Evolutionary conservation across 2,797 vertebrate genomes (phyloP), one percentile per base, ranked within the genome.

Genomic region (Clamator glandarius): DNA sequence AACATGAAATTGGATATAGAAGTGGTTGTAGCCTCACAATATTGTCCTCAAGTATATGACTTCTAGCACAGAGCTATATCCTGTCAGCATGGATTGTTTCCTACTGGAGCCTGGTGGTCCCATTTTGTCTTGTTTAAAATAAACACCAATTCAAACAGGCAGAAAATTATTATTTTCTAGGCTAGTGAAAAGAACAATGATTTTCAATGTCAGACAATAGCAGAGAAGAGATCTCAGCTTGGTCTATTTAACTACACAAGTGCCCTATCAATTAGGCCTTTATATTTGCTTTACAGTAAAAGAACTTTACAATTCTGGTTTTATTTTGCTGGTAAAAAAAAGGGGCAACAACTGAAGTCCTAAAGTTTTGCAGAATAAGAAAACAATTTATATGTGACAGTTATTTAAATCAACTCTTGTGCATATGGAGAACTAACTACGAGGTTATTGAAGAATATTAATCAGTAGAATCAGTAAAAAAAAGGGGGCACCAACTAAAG

Each of bases 11-110:
- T 1, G 1, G 63, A 28, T 39, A 44, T 4, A 79, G 48, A 58
- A 62, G 28, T 73, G 7, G 8, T 33, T 36, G 11, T 58, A 91
- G 62, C 8, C 14, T 54, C 28, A 14, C 0, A 1, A 46, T 59
- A 35, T 13, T 58, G n/a, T 75, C 25, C 20, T 84, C 36, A 35
- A 8, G 41, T 41, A 8, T 15, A 35, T 48, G n/a, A 6, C 4
- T 5, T 29, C 29, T 25, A 0, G 0, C 19, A 35, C 0, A 0
- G 36, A 72, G 28, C 5, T 69, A 14, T 29, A 48, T 28, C 15
- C 51, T 66, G 31, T 39, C 31, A 52, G 33, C 6, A 24, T 8
- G 33, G 6, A 5, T 50, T 93, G 9, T 57, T 57, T 88, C 18
- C 33, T 46, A 0, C 21, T 15, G 29, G 21, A 81, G 29, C 14